A percentile compares a stretch with the other conserved stretches of the same genome.
Evolutionary conservation across 1,140 invertebrate genomes (phyloP).

Genomic region (Thalassaphorura encarpata): DNA sequence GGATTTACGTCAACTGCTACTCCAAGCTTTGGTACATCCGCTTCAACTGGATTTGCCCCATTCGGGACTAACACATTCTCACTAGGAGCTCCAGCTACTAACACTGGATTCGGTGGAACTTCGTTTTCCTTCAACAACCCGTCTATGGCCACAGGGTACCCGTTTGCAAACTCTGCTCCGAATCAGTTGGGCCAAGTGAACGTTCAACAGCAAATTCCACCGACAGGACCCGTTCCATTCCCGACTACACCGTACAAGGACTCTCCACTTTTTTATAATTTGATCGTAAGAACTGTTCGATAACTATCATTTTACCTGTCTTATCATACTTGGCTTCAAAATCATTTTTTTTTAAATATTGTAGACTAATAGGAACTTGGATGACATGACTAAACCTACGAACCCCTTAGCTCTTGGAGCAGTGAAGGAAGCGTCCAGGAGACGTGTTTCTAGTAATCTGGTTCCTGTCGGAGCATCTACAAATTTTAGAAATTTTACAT

Average conservation of each 20-base stretch:
- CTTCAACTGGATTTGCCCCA: slow-evolving; percentile 10
- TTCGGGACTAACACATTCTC: slow-evolving; percentile 8
- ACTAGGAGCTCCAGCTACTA: slow-evolving; percentile 16
- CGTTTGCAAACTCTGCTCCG: slow-evolving; percentile 34
- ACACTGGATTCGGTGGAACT: slow-evolving; percentile 44
- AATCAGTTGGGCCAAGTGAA: slow-evolving; percentile 7
- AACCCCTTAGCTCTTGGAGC: slow-evolving; percentile 57
- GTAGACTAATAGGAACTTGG: slow-evolving; percentile 49
- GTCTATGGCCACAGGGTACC: slow-evolving; percentile 37
- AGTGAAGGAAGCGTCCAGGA: slow-evolving; percentile 39
- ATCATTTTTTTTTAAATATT: slow-evolving; percentile 20
- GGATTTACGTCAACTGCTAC: slow-evolving; percentile 16
- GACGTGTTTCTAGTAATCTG: slow-evolving; percentile 19
- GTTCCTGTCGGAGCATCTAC: neutral
- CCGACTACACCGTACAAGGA: slow-evolving; percentile 66
- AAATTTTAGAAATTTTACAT: slow-evolving; percentile 23
- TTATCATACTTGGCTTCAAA: neutral
- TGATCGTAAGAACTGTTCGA: slow-evolving; percentile 53
- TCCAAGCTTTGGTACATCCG: neutral
- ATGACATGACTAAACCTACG: slow-evolving; percentile 60
- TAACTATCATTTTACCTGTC: neutral
- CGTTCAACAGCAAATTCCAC: slow-evolving; percentile 3
- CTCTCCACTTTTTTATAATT: slow-evolving; percentile 60
- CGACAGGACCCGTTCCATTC: slow-evolving; percentile 55
- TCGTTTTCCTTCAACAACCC: slow-evolving; percentile 42